A percentile compares a stretch with the other conserved stretches of the same genome.
Evolutionary conservation across 2,113 vertebrate genomes (phyloP).

Genomic region (Corydoras maculifer): DNA sequence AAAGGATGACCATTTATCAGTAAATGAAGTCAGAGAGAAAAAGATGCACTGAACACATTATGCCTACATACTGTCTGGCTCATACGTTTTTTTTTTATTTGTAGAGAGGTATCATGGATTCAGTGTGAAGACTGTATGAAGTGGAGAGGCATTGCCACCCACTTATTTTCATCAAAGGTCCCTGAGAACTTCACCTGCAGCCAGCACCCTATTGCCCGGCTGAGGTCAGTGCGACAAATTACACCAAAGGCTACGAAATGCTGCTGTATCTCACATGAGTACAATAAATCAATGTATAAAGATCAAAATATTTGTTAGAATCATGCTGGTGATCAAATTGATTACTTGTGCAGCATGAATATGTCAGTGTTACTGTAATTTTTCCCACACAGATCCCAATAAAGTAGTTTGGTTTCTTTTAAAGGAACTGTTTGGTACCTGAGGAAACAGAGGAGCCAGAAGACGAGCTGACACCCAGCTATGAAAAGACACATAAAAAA

Average conservation of each 20-base stretch:
- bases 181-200: slow-evolving; percentile 70
- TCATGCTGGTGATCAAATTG: not conserved
- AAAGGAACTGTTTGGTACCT: slow-evolving; percentile 68
- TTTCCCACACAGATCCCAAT: not conserved
- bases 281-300: not conserved
- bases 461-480: slow-evolving; percentile 60
- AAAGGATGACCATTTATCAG: slow-evolving; percentile 10
- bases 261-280: not conserved
- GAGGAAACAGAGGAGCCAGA: slow-evolving; percentile 65
- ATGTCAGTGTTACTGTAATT: too few relatives aligned
- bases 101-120: slow-evolving; percentile 61
- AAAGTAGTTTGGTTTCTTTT: not conserved
- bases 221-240: slow-evolving; percentile 51
- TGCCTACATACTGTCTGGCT: too few relatives aligned
- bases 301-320: too few relatives aligned
- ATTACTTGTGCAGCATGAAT: not conserved
- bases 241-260: not conserved
- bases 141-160: slow-evolving; percentile 65
- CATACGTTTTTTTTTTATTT: not conserved
- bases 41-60: not conserved
- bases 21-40: slow-evolving; percentile 11
- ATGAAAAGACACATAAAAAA: slow-evolving; percentile 68
- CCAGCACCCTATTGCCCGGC: slow-evolving; percentile 64
- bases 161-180: slow-evolving; percentile 48
- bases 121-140: slow-evolving; percentile 78